Evolutionary conservation across 2,888 invertebrate species (phyloP).

Genomic region (Subacronicta megacephala): DNA sequence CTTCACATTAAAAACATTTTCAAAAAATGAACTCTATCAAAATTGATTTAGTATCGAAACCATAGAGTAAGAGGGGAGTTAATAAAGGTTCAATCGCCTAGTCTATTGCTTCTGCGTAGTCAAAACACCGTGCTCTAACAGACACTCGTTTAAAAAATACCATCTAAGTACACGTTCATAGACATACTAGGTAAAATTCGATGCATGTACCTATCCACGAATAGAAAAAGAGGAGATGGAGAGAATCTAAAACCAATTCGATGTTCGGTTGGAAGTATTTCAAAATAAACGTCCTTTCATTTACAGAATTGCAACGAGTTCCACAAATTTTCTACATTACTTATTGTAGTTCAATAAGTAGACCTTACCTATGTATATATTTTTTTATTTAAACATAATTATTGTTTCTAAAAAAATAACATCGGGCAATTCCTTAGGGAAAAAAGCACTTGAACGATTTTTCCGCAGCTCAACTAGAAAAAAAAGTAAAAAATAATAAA

Average conservation of each 20-base stretch:
- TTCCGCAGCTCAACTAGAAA: too few relatives aligned
- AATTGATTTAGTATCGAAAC: background rate
- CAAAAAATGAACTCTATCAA: slow-evolving; percentile 10
- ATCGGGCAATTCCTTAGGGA: too few relatives aligned
- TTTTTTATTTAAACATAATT: too few relatives aligned
- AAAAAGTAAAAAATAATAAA: too few relatives aligned
- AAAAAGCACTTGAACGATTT: too few relatives aligned
- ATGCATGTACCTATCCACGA: slow-evolving; percentile 12
- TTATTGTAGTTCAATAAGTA: background rate
- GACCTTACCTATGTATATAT: background rate
- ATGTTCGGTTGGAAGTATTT: slow-evolving; percentile 13
- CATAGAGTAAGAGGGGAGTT: slow-evolving; percentile 4
- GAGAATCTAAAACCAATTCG: slow-evolving; percentile 7
- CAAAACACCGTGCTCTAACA: slow-evolving; percentile 19
- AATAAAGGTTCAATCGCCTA: slow-evolving; percentile 4
- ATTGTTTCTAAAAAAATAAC: too few relatives aligned
- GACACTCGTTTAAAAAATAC: slow-evolving; percentile 27
- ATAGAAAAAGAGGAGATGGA: slow-evolving; percentile 13
- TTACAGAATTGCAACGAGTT: background rate
- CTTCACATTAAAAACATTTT: slow-evolving; percentile 2
- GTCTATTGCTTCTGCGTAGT: slow-evolving; percentile 7
- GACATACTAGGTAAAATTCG: slow-evolving; percentile 1
- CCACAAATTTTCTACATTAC: background rate
- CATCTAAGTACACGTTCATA: background rate
- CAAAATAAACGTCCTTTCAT: slow-evolving; percentile 5